Evolutionary conservation across 2,113 vertebrate genomes (phyloP), one percentile per base, ranked within the genome.

Genomic region (Percina caprodes): DNA sequence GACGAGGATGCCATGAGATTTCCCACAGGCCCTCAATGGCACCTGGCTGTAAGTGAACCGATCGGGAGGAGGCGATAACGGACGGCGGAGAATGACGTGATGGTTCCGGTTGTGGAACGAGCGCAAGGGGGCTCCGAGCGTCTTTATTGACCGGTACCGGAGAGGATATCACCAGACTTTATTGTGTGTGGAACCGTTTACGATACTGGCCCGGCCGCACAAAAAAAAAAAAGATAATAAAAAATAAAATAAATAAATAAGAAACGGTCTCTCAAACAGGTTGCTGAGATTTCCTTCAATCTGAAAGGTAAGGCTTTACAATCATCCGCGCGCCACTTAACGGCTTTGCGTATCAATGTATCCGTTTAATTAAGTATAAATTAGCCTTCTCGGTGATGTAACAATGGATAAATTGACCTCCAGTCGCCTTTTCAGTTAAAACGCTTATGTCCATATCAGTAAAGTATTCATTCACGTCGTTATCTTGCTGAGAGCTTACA

Each of bases 241-340:
- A n/a, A 5, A 6, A 61, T 30, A 12, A 58, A 15, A 49, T 42
- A 52, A 35, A 58, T 4, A 35, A 6, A 8, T n/a, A 33, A 71
- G 23, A 71, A 73, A 33, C 46, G 48, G 16, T 70, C 58, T 79
- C 16, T 77, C 76, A 51, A 83, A 89, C 79, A 82, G 90, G 85
- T 84, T 86, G 77, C 69, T 24, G 69, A 80, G 58, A 59, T 78
- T 49, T 69, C 12, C 52, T 49, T 42, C 72, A 66, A 6, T 51
- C 66, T 39, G 21, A 66, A 62, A 92, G 90, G 91, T 92, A 77
- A 86, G 81, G 4, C 16, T 73, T 62, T 26, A 60, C 81, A 35
- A 7, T 33, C 46, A 23, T 59, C 69, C 55, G 42, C 6, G 69
- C 74, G 70, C 66, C 79, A 65, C 65, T 62, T 21, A 10, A 3